phyloP scores from a whole-genome alignment of 2,797 vertebrate genomes.

The Crenuchus spilurus region DNA sequence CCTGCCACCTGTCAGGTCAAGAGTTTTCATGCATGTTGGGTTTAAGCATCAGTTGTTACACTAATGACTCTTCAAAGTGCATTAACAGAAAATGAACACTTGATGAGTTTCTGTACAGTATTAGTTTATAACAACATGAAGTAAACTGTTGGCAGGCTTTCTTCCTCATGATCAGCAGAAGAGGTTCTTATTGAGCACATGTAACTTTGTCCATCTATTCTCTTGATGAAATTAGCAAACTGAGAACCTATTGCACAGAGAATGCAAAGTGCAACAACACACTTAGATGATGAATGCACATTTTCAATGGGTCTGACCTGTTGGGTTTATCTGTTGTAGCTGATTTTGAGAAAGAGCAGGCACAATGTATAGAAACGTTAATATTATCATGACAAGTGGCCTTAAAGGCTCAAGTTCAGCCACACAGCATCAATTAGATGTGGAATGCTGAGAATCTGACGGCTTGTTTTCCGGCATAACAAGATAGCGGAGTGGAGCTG shows the following conservation, averaged over 20 bases:
- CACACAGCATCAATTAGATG: conserved; percentile 80
- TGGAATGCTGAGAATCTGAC: conserved; percentile 84
- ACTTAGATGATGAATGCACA: neutral
- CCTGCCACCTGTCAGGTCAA: neutral
- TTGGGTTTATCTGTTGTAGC: neutral
- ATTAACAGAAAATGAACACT: too few species aligned
- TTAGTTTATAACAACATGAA: too few species aligned
- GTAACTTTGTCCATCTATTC: neutral
- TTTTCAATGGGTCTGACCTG: conserved; percentile 23
- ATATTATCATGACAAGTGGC: conserved; percentile 34
- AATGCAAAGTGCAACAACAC: neutral
- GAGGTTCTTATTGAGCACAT: too few species aligned
- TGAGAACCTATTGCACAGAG: neutral
- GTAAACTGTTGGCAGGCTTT: too few species aligned
- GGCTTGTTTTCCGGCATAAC: conserved; percentile 77
- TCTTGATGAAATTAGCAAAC: neutral
- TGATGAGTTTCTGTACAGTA: too few species aligned
- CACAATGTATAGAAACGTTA: conserved; percentile 13
- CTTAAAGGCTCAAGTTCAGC: conserved; percentile 67
- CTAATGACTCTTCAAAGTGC: too few species aligned
- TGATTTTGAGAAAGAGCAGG: conserved; percentile 4
- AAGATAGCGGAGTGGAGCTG: conserved; percentile 76
- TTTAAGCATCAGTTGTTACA: neutral
- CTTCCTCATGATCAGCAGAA: too few species aligned
- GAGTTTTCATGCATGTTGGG: neutral